Percentiles rank a stretch among this genome's conserved stretches.
Conservation (phyloP, 2,797 vertebrate genomes). For the Podargus strigoides region DNA sequence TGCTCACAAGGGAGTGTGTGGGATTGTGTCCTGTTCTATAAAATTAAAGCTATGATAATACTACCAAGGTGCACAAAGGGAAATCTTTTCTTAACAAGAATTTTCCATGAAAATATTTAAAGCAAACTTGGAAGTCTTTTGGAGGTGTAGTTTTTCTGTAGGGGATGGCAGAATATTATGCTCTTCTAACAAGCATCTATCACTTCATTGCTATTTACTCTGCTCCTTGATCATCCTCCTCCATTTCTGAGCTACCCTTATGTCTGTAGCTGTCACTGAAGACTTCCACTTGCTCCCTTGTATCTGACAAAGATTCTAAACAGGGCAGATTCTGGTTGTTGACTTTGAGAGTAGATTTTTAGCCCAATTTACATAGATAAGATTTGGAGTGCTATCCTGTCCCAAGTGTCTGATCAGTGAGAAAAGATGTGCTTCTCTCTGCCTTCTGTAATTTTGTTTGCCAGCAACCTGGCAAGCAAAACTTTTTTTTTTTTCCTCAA, state of each 20-base stretch:
- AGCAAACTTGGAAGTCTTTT: background rate
- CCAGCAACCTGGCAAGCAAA: constrained; percentile 38
- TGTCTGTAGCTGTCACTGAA: constrained; percentile 34
- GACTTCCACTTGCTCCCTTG: constrained; percentile 12
- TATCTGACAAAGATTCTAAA: constrained; percentile 41
- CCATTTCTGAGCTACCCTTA: constrained; percentile 31
- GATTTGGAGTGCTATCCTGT: constrained; percentile 21
- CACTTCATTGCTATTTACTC: background rate
- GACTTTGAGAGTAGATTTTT: constrained; percentile 49
- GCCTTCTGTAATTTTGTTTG: constrained; percentile 28
- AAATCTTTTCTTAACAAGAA: background rate
- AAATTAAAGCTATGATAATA: background rate
- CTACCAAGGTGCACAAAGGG: background rate
- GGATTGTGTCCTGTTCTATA: background rate
- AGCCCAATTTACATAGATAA: constrained; percentile 48
- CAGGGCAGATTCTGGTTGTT: constrained; percentile 25
- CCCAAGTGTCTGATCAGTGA: constrained; percentile 32
- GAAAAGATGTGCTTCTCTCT: background rate
- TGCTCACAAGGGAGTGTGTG: background rate
- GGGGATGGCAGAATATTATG: background rate
- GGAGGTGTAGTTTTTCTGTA: background rate
- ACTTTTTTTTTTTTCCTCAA: constrained; percentile 13
- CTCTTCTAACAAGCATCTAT: background rate
- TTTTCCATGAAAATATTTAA: constrained; percentile 19
- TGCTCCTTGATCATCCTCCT: constrained; percentile 25